phyloP scores from a whole-genome alignment of 2,113 vertebrate species.

The Balaeniceps rex region DNA sequence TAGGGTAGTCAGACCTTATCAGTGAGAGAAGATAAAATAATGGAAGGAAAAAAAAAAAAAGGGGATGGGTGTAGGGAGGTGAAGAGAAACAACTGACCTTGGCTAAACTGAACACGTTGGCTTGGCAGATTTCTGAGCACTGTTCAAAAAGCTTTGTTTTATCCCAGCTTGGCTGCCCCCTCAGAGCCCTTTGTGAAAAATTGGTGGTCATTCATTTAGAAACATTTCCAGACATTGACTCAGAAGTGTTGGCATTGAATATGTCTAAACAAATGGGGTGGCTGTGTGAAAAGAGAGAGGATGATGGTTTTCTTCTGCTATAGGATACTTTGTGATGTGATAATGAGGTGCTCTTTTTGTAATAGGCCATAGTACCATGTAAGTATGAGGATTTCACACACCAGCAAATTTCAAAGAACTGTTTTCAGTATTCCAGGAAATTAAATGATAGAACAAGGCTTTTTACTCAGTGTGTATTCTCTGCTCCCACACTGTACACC shows the following conservation, averaged over 20 bases:
- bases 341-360: slow-evolving; percentile 27
- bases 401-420: slow-evolving; percentile 10
- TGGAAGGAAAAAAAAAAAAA: background rate
- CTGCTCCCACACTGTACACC: slow-evolving; percentile 24
- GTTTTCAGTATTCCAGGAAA: slow-evolving; percentile 43
- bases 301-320: background rate
- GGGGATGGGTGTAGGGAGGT: accelerated
- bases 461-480: slow-evolving; percentile 45
- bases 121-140: background rate
- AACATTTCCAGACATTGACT: slow-evolving; percentile 28
- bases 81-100: background rate
- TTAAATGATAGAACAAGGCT: slow-evolving; percentile 38
- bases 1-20: background rate
- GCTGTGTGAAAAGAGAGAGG: background rate
- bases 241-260: background rate
- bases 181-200: background rate
- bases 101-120: background rate
- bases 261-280: background rate
- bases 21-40: background rate
- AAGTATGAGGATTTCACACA: slow-evolving; percentile 41
- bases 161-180: background rate
- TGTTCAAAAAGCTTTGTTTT: background rate
- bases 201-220: background rate
- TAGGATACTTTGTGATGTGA: background rate
- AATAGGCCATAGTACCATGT: background rate